These are phyloP conservation scores for Gadus macrocephalus DNA, from an alignment of 2,113 vertebrate genomes.

Conservation along the genomic window DNA sequence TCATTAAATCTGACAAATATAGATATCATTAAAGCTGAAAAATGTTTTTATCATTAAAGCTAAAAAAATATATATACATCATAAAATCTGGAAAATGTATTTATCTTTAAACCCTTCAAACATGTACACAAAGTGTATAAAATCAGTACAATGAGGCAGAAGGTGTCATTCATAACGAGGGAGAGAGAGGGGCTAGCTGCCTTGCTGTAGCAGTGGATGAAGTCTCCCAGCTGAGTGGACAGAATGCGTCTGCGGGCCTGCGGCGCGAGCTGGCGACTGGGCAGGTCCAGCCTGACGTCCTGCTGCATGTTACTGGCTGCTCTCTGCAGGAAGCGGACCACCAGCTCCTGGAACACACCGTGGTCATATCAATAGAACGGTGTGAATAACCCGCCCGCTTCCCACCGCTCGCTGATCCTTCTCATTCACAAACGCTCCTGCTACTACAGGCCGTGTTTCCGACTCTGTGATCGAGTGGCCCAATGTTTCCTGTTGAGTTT, in stretches of 20 bases:
- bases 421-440: not conserved
- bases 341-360: slow-evolving; percentile 79
- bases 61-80: too few species aligned
- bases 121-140: too few species aligned
- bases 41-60: too few species aligned
- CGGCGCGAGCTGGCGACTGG: slow-evolving; percentile 75
- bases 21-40: too few species aligned
- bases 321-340: slow-evolving; percentile 87
- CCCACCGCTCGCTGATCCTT: not conserved
- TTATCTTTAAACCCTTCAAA: too few species aligned
- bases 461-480: too few species aligned
- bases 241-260: slow-evolving; percentile 81
- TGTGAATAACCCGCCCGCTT: not conserved
- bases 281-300: slow-evolving; percentile 79
- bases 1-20: too few species aligned
- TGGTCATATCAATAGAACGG: not conserved
- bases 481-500: too few species aligned
- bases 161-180: not conserved
- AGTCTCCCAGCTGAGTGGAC: slow-evolving; percentile 86
- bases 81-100: too few species aligned
- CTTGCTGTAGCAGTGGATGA: slow-evolving; percentile 86
- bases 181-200: slow-evolving; percentile 54
- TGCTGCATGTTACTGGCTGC: slow-evolving; percentile 87
- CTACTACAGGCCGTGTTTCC: too few species aligned
- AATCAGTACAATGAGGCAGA: too few species aligned